Evolutionary conservation across 2,113 vertebrate genomes (phyloP).

Genomic region (Istiophorus platypterus): DNA sequence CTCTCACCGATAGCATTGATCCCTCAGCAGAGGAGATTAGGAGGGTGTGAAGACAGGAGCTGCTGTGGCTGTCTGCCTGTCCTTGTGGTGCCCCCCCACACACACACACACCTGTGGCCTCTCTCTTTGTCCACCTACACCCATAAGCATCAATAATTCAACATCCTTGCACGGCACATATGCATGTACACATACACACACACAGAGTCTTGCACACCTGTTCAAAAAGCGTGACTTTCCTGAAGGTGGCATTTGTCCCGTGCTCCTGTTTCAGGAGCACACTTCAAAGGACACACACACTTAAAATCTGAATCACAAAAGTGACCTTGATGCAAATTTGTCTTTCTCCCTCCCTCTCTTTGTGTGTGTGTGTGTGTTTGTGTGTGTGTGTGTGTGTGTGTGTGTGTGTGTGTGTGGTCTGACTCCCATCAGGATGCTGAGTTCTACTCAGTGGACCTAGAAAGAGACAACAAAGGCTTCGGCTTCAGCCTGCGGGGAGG

Average conservation of each 20-base stretch:
- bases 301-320: slow-evolving; percentile 60
- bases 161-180: slow-evolving; percentile 62
- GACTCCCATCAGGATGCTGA: slow-evolving; percentile 88
- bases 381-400: slow-evolving; percentile 28
- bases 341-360: slow-evolving; percentile 7
- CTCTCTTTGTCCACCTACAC: slow-evolving; percentile 44
- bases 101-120: slow-evolving; percentile 31
- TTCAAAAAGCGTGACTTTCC: slow-evolving; percentile 71
- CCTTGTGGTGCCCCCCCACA: slow-evolving; percentile 57
- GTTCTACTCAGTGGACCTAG: slow-evolving; percentile 96
- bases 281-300: slow-evolving; percentile 49
- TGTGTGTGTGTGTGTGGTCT: slow-evolving; percentile 34
- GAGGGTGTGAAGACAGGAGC: slow-evolving; percentile 61
- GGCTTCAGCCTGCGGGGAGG: slow-evolving; percentile 98
- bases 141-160: slow-evolving; percentile 82
- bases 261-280: slow-evolving; percentile 62
- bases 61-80: slow-evolving; percentile 59
- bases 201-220: slow-evolving; percentile 28
- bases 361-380: slow-evolving; percentile 6
- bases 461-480: slow-evolving; percentile 98
- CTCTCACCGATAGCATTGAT: slow-evolving; percentile 77
- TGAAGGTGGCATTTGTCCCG: slow-evolving; percentile 74
- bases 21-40: slow-evolving; percentile 70
- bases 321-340: slow-evolving; percentile 70
- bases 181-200: slow-evolving; percentile 31